Percentiles rank a stretch among this genome's conserved stretches.
Conservation (phyloP, 2,113 vertebrate species). For the Monopterus albus region DNA sequence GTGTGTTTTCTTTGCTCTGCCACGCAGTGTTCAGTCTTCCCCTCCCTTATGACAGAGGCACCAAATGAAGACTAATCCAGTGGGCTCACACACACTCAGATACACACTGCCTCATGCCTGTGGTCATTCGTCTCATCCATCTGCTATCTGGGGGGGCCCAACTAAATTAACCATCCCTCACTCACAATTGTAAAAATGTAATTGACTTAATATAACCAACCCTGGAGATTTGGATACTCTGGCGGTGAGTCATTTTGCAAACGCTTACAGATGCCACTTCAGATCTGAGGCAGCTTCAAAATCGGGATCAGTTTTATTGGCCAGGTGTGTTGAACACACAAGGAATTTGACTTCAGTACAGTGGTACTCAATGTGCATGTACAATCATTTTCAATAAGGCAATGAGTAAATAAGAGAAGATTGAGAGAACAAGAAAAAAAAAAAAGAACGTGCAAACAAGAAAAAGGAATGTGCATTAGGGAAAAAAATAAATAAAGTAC, state of each 20-base stretch:
- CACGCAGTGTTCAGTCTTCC: constrained; percentile 82
- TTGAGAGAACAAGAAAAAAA: too few relatives aligned
- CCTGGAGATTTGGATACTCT: constrained; percentile 58
- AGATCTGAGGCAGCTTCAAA: constrained; percentile 31
- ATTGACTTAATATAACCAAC: constrained; percentile 73
- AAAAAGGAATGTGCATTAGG: too few relatives aligned
- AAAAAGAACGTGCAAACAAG: too few relatives aligned
- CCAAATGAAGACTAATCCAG: constrained; percentile 87
- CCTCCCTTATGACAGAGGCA: constrained; percentile 87
- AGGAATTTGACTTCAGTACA: too few relatives aligned
- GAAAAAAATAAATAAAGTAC: too few relatives aligned
- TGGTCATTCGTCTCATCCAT: constrained; percentile 75
- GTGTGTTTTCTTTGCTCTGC: constrained; percentile 83
- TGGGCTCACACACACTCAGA: constrained; percentile 75
- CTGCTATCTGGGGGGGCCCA: constrained; percentile 73
- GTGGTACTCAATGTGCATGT: too few relatives aligned
- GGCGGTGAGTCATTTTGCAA: constrained; percentile 48
- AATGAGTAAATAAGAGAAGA: too few relatives aligned
- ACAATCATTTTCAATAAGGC: too few relatives aligned
- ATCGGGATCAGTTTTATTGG: too few relatives aligned
- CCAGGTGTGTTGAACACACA: too few relatives aligned
- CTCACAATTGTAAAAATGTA: constrained; percentile 77
- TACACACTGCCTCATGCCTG: constrained; percentile 62
- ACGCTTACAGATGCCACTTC: constrained; percentile 51
- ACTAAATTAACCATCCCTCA: constrained; percentile 75